Conservation (phyloP, 2,113 vertebrate species). For the Pseudorectes ferrugineus region DNA sequence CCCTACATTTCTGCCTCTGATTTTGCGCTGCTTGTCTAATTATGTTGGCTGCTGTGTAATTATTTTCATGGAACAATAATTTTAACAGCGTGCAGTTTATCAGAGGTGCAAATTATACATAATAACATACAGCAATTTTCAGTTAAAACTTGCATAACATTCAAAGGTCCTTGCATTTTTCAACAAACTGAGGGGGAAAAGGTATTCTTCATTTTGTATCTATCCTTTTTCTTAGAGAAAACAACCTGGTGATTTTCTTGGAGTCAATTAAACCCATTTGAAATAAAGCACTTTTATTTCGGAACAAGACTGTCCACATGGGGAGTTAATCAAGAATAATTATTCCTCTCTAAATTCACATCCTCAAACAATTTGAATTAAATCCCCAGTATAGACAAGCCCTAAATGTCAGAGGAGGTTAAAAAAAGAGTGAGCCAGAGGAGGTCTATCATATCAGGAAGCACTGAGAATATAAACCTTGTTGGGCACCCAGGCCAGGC, state of each 20-base stretch:
- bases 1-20: constrained; percentile 18
- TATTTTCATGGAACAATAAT: constrained; percentile 66
- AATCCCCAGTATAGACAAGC: constrained; percentile 21
- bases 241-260: not conserved
- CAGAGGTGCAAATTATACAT: constrained; percentile 52
- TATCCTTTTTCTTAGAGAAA: not conserved
- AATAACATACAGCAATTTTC: constrained; percentile 11
- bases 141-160: constrained; percentile 7
- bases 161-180: not conserved
- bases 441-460: not conserved
- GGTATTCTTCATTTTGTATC: not conserved
- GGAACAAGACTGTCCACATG: not conserved
- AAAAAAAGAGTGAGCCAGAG: not conserved
- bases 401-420: constrained; percentile 43
- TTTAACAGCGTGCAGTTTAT: constrained; percentile 44
- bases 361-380: constrained; percentile 33
- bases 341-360: constrained; percentile 51
- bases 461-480: not conserved
- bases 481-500: not conserved
- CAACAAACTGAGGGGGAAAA: not conserved
- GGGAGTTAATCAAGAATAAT: constrained; percentile 53
- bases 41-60: constrained; percentile 55
- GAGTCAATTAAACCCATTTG: not conserved
- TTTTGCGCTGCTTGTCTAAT: constrained; percentile 30
- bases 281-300: constrained; percentile 45